phyloP scores from a whole-genome alignment of 2,888 invertebrate species.

The Hyposoter dolosus region DNA sequence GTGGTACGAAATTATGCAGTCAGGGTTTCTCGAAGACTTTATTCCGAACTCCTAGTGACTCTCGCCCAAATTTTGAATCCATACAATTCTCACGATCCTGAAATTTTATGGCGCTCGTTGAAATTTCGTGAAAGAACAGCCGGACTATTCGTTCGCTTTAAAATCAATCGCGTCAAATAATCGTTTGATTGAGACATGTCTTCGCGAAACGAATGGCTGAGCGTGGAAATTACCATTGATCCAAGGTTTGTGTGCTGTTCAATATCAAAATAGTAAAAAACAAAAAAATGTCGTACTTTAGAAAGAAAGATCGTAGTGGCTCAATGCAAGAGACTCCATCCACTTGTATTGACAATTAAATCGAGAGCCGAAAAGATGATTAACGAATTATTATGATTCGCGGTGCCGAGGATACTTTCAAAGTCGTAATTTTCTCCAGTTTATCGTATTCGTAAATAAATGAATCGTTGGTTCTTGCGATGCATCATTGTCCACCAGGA shows the following conservation, averaged over 20 bases:
- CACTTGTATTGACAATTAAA: neutral
- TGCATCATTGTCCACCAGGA: neutral
- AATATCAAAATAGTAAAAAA: slow-evolving; percentile 21
- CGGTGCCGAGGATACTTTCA: neutral
- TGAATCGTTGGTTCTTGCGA: neutral
- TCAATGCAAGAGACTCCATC: neutral
- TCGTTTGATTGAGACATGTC: slow-evolving; percentile 37
- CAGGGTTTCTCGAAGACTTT: slow-evolving; percentile 29
- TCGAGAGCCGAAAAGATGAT: neutral
- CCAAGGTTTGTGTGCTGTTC: neutral
- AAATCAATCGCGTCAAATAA: slow-evolving; percentile 23
- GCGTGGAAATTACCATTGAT: slow-evolving; percentile 15
- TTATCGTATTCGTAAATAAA: neutral
- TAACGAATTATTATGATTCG: neutral
- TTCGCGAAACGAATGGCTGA: slow-evolving; percentile 10
- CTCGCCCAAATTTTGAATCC: neutral
- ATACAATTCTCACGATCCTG: neutral
- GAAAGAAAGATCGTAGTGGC: neutral
- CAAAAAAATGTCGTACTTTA: slow-evolving; percentile 16
- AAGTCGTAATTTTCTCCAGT: neutral
- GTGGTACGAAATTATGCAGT: slow-evolving; percentile 18
- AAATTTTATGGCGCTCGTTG: neutral
- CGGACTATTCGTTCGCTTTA: neutral
- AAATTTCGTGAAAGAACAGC: neutral
- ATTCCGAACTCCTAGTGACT: neutral